phyloP scores from a whole-genome alignment of 2,888 invertebrate genomes.

The Cerastis rubricosa region DNA sequence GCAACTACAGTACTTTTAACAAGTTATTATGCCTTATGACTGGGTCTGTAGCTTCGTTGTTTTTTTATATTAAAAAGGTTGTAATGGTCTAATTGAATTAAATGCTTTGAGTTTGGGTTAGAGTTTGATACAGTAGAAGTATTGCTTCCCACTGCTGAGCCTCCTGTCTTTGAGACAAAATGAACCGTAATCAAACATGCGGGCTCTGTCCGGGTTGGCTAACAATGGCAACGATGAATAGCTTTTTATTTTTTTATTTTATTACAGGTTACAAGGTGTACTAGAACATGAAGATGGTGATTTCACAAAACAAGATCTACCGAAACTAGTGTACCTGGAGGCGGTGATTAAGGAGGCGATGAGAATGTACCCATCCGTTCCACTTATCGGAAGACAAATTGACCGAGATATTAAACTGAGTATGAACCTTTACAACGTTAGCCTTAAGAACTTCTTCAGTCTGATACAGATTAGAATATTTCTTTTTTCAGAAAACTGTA shows the following conservation, averaged over 20 bases:
- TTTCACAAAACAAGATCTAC: conserved; percentile 1
- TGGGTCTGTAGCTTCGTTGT: too few species aligned
- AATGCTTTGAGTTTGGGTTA: too few species aligned
- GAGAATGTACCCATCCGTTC: not conserved
- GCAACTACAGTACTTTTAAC: too few species aligned
- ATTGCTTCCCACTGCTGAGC: too few species aligned
- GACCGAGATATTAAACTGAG: not conserved
- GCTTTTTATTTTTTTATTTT: not conserved
- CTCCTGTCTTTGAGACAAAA: too few species aligned
- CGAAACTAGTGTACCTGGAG: not conserved
- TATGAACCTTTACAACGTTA: not conserved
- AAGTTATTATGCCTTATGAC: too few species aligned
- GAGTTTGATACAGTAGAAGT: too few species aligned
- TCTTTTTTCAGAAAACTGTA: not conserved
- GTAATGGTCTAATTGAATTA: too few species aligned
- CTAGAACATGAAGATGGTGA: not conserved
- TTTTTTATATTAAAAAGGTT: too few species aligned
- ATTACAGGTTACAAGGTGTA: not conserved
- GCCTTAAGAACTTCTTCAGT: not conserved
- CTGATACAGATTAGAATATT: not conserved
- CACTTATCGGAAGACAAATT: not conserved
- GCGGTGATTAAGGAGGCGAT: not conserved
- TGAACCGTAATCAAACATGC: not conserved
- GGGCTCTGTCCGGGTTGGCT: not conserved
- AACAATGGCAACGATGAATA: not conserved